A percentile compares a stretch with the other conserved stretches of the same genome.
These are phyloP conservation scores for Cyclophora punctaria DNA, from an alignment of 2,888 invertebrate genomes.

Conservation along the genomic window DNA sequence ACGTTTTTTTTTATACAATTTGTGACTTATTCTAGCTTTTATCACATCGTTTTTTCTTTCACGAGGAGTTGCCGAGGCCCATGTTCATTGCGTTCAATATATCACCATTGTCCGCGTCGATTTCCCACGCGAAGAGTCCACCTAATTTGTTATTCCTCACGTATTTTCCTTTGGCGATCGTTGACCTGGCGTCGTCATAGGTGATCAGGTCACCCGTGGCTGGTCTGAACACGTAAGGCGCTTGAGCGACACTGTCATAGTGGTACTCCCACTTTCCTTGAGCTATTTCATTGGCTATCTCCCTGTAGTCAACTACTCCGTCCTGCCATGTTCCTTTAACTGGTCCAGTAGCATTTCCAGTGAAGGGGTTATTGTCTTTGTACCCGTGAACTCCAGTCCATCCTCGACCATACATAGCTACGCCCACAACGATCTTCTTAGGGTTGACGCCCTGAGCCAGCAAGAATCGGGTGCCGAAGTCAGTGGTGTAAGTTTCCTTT, in stretches of 20 bases:
- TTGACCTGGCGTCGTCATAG: slow-evolving; percentile 62
- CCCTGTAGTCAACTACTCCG: slow-evolving; percentile 66
- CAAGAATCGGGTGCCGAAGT: slow-evolving; percentile 60
- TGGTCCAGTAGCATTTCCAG: slow-evolving; percentile 61
- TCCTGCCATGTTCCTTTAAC: slow-evolving; percentile 69
- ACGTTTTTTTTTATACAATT: slow-evolving; percentile 14
- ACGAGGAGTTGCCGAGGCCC: slow-evolving; percentile 58
- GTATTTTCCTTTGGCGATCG: slow-evolving; percentile 66
- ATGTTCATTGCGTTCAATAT: slow-evolving; percentile 66
- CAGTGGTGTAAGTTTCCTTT: slow-evolving; percentile 68
- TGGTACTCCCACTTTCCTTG: slow-evolving; percentile 63
- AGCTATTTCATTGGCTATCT: slow-evolving; percentile 59
- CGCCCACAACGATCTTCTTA: slow-evolving; percentile 63
- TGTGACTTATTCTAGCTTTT: slow-evolving; percentile 10
- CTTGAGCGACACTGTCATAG: slow-evolving; percentile 62
- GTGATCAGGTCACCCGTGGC: slow-evolving; percentile 62
- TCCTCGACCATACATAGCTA: slow-evolving; percentile 68
- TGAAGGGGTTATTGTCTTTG: slow-evolving; percentile 55
- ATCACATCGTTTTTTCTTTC: slow-evolving; percentile 19
- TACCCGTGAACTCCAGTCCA: slow-evolving; percentile 64
- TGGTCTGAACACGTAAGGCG: slow-evolving; percentile 62
- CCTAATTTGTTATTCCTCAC: slow-evolving; percentile 65
- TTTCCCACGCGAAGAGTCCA: slow-evolving; percentile 66
- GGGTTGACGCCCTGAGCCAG: slow-evolving; percentile 64
- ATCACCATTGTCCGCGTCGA: slow-evolving; percentile 67